Conservation (phyloP, 2,888 invertebrate species). For the Ichneumoninae sp. region DNA sequence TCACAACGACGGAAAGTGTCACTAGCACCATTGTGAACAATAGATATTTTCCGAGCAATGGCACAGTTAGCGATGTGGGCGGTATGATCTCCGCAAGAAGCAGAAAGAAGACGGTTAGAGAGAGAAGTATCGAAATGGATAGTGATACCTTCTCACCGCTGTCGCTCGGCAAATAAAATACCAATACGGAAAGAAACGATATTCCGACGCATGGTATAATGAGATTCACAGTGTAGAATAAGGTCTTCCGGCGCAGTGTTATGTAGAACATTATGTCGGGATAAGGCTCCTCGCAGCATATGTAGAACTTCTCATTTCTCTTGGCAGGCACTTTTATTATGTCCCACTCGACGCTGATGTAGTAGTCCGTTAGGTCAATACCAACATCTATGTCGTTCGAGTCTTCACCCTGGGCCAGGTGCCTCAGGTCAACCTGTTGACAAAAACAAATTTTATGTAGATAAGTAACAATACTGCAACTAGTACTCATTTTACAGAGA, state of each 20-base stretch:
- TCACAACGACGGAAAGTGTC: conserved; percentile 96
- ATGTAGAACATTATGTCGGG: conserved; percentile 99
- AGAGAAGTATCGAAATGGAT: conserved; percentile 96
- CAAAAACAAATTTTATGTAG: conserved; percentile 43
- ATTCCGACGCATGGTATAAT: conserved; percentile 99
- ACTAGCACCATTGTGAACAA: conserved; percentile 98
- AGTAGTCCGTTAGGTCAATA: conserved; percentile 96
- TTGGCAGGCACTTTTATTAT: conserved; percentile 96
- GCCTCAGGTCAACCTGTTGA: conserved; percentile 93
- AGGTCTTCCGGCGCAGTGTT: conserved; percentile 96
- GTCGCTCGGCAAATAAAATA: conserved; percentile 98
- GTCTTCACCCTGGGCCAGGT: conserved; percentile 94
- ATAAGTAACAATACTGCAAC: no score
- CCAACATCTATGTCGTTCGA: conserved; percentile 95
- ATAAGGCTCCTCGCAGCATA: conserved; percentile 98
- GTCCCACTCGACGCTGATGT: conserved; percentile 99
- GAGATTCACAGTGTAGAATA: conserved; percentile 98
- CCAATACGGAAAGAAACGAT: conserved; percentile 97
- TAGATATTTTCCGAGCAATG: conserved; percentile 95
- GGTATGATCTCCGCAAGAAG: conserved; percentile 97
- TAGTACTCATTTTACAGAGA: no score
- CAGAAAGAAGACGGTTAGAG: conserved; percentile 97
- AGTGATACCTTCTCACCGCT: conserved; percentile 99
- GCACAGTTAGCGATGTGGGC: conserved; percentile 96
- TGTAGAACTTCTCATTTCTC: conserved; percentile 96